Evolutionary conservation across 2,113 vertebrate genomes (phyloP).

Genomic region (Xenus cinereus): DNA sequence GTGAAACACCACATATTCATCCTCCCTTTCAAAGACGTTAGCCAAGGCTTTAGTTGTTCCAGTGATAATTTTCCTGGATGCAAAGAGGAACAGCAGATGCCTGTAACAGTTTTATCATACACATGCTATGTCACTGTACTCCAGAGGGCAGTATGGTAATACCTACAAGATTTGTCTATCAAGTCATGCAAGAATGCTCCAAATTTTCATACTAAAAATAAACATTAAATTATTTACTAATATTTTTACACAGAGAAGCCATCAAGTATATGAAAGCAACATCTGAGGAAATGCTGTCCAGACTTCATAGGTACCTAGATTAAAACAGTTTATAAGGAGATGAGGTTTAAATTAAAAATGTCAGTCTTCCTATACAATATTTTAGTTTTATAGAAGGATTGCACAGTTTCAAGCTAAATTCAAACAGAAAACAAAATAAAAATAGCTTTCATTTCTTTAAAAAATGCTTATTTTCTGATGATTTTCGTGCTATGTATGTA

Average conservation of each 20-base stretch:
- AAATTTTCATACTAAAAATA: slow-evolving; percentile 40
- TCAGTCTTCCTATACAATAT: neutral
- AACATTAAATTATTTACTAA: slow-evolving; percentile 58
- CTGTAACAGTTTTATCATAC: neutral
- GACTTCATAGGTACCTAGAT: neutral
- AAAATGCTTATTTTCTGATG: neutral
- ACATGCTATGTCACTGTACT: slow-evolving; percentile 24
- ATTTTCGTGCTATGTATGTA: neutral
- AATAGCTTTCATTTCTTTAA: neutral
- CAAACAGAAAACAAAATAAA: neutral
- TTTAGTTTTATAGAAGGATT: neutral
- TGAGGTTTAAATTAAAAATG: neutral
- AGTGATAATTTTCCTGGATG: neutral
- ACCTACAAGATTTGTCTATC: neutral
- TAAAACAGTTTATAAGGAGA: neutral
- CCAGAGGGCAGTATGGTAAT: slow-evolving; percentile 76
- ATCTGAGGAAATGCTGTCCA: neutral
- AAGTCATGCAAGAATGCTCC: slow-evolving; percentile 2
- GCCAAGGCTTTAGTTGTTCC: neutral
- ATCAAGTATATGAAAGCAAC: neutral
- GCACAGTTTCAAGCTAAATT: neutral
- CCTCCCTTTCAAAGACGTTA: neutral
- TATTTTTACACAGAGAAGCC: neutral
- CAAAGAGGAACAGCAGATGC: neutral
- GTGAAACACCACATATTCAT: neutral